Evolutionary conservation across 1,140 invertebrate species (phyloP), one percentile per base, ranked within the genome.

Genomic region (Drosophila nigromelanica): DNA sequence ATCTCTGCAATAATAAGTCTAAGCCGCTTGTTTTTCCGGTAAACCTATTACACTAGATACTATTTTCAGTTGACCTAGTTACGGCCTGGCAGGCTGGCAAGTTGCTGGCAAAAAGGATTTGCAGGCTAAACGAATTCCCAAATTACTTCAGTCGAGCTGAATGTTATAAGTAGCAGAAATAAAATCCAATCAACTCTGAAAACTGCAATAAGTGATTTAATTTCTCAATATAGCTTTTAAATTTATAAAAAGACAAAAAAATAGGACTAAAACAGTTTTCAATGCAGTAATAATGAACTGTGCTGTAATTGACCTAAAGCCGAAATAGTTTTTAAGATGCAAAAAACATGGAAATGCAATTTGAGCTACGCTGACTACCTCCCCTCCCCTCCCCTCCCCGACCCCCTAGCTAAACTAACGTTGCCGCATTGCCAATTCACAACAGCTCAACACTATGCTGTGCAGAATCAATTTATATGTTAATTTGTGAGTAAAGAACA

Each of bases 391-490:
- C 18, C 24, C 15, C 5, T 14, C 18, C 24, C 15, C 5, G n/a
- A n/a, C n/a, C 18, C 24, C 15, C 5, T 14, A n/a, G 5, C 40
- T 12, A 21, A 12, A n/a, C 37, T 18, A 15, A 11, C 12, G 24
- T 18, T 27, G 3, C 14, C 14, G 45, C 52, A 56, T 66, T 78
- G 75, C 73, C 75, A 87, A 76, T 80, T 56, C 73, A 80, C 55
- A 73, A 69, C 71, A 66, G 67, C 67, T 67, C 62, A 83, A 83
- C 79, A 80, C 79, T 83, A 82, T 89, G 76, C 50, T 51, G 67
- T 63, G 42, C 66, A 89, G 89, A 89, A 89, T 89, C 83, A 89
- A 89, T 89, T 89, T 89, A 89, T 89, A 89, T 89, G 83, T 89
- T 89, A 89, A 89, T 89, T 89, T 77, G 80, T 80, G 69, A 77